phyloP scores from a whole-genome alignment of 2,888 invertebrate species.

The Apotomis betuletana region DNA sequence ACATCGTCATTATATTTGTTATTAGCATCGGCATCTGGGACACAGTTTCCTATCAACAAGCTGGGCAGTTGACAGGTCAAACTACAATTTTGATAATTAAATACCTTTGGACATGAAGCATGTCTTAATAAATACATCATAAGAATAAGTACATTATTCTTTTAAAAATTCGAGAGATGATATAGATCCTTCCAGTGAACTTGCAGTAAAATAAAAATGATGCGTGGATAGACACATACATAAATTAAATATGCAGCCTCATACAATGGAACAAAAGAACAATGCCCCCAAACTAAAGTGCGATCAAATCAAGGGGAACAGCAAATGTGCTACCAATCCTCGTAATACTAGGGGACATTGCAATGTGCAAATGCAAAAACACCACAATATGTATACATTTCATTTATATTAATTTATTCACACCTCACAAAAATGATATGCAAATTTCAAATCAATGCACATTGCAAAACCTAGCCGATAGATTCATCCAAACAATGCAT shows the following conservation, averaged over 20 bases:
- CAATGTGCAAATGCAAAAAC: constrained; percentile 29
- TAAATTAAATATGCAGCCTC: constrained; percentile 53
- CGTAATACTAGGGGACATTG: constrained; percentile 58
- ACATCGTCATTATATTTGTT: too few relatives aligned
- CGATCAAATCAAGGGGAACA: constrained; percentile 60
- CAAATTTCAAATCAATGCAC: constrained; percentile 20
- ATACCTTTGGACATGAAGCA: too few relatives aligned
- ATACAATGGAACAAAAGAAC: constrained; percentile 71
- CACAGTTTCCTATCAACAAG: too few relatives aligned
- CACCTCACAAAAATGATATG: constrained; percentile 16
- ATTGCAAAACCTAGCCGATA: constrained; percentile 60
- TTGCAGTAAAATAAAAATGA: constrained; percentile 33
- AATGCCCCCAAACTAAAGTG: constrained; percentile 59
- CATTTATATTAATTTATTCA: constrained; percentile 1
- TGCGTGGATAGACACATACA: constrained; percentile 48
- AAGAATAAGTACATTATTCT: too few relatives aligned
- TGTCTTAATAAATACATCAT: too few relatives aligned
- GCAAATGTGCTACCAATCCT: constrained; percentile 61
- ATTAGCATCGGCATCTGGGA: too few relatives aligned
- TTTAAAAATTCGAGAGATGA: too few relatives aligned
- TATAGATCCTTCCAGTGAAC: constrained; percentile 1
- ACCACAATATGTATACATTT: background rate
- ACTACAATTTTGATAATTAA: too few relatives aligned
- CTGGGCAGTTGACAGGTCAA: too few relatives aligned
- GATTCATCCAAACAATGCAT: constrained; percentile 52